Evolutionary conservation across 2,113 vertebrate species (phyloP), one percentile per base, ranked within the genome.

Genomic region (Carollia perspicillata): DNA sequence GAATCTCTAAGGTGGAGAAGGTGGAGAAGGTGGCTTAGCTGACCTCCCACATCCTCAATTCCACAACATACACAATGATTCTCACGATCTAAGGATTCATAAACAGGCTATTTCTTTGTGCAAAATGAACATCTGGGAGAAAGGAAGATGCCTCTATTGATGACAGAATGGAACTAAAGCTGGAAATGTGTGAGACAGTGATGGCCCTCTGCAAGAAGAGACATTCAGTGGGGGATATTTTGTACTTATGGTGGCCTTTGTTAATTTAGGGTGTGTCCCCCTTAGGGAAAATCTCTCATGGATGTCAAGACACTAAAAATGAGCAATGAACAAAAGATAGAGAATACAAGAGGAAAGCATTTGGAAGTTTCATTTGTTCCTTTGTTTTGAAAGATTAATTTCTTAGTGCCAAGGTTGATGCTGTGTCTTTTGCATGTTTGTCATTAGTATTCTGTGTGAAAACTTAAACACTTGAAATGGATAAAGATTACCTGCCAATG

Each of bases 401-500:
- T 96, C 96, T 90, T 72, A 35, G 33, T 26, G 49, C 66, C 68
- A 90, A 94, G 81, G 81, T 69, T 86, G 95, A 95, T 97, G 90
- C 74, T 93, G 68, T 49, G 92, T 49, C 42, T 72, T 95, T 84
- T 66, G 58, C 92, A n/a, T 85, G 44, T 93, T 79, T 94, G 83
- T 66, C 66, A 79, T 97, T 97, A 78, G 92, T 94, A 98, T 97
- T 95, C 96, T 65, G 44, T 0, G 1, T 79, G 84, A 97, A 95
- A 95, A 95, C 88, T 96, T 96, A 96, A 97, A 97, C 93, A 93
- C 93, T 97, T 95, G 89, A 97, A 96, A 97, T 0, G 14, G 95
- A 93, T 95, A 96, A 90, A 96, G 96, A 97, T 98, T 96, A 96
- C 96, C 96, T 97, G 96, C 92, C 97, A 97, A 42, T 97, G 96